Percentiles rank a stretch among this genome's conserved stretches.
These are phyloP conservation scores for Babylonia areolata DNA, from an alignment of 1,140 invertebrate genomes.

Conservation along the genomic window DNA sequence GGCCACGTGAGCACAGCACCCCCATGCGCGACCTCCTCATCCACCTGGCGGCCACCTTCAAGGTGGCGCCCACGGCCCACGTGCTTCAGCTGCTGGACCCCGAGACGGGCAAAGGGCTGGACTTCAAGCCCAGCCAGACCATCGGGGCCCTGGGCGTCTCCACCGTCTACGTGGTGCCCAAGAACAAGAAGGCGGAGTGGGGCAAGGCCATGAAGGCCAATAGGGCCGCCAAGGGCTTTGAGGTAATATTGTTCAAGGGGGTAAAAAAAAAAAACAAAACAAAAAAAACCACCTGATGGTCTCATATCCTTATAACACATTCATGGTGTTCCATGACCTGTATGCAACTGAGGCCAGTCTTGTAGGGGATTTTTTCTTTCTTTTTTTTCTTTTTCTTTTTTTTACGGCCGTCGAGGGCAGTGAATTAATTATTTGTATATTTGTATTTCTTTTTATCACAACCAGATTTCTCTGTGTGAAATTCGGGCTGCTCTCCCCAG, in stretches of 20 bases:
- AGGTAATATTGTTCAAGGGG: conserved; percentile 14
- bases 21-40: conserved; percentile 90
- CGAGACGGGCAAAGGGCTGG: conserved; percentile 77
- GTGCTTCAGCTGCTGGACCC: conserved; percentile 80
- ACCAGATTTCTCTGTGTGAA: too few species aligned
- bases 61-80: conserved; percentile 84
- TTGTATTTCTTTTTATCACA: too few species aligned
- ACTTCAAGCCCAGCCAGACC: conserved; percentile 88
- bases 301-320: too few species aligned
- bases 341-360: too few species aligned
- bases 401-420: too few species aligned
- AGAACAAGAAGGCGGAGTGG: conserved; percentile 40
- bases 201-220: conserved; percentile 11
- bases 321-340: too few species aligned
- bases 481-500: too few species aligned
- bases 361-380: too few species aligned
- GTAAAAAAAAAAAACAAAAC: too few species aligned
- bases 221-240: conserved; percentile 15
- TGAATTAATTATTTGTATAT: too few species aligned
- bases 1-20: conserved; percentile 78
- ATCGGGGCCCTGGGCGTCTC: conserved; percentile 80
- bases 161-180: conserved; percentile 30
- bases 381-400: too few species aligned
- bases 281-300: too few species aligned
- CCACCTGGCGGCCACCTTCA: conserved; percentile 84